phyloP scores from a whole-genome alignment of 2,113 vertebrate genomes.

The Mugil cephalus region DNA sequence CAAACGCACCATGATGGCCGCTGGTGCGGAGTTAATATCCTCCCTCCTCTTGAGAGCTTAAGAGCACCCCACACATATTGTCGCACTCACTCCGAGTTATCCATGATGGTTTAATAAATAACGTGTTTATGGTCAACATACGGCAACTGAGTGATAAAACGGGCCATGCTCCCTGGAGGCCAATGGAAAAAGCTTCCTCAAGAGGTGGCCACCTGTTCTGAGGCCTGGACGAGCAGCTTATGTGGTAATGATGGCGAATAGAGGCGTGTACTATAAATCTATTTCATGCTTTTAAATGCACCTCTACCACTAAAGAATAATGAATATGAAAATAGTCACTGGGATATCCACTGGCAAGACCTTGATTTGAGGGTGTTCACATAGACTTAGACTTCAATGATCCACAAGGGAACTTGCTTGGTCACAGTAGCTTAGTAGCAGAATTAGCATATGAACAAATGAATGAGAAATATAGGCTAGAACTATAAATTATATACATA shows the following conservation, averaged over 20 bases:
- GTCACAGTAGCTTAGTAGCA: too few relatives aligned
- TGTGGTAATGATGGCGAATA: constrained; percentile 27
- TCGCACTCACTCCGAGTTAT: constrained; percentile 23
- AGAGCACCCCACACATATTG: constrained; percentile 24
- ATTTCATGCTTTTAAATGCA: not conserved
- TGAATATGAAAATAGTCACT: not conserved
- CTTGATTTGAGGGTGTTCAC: too few relatives aligned
- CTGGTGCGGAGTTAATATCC: constrained; percentile 72
- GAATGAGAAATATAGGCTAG: too few relatives aligned
- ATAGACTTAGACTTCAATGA: too few relatives aligned
- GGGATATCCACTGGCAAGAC: not conserved
- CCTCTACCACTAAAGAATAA: not conserved
- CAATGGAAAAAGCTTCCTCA: constrained; percentile 13
- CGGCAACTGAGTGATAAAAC: constrained; percentile 40
- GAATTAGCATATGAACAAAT: too few relatives aligned
- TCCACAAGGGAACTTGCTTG: too few relatives aligned
- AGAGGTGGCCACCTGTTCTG: constrained; percentile 51
- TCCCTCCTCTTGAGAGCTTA: constrained; percentile 60
- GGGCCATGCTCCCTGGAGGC: constrained; percentile 18
- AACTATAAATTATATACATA: too few relatives aligned
- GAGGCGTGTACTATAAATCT: constrained; percentile 16
- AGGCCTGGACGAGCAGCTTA: constrained; percentile 9
- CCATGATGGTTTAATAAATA: constrained; percentile 43
- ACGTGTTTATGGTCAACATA: constrained; percentile 53
- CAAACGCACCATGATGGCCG: constrained; percentile 41